Evolutionary conservation across 64 coral and sea anemone species (phyloP), one percentile per base, ranked within the genome.

Genomic region (Pocillopora damicornis): DNA sequence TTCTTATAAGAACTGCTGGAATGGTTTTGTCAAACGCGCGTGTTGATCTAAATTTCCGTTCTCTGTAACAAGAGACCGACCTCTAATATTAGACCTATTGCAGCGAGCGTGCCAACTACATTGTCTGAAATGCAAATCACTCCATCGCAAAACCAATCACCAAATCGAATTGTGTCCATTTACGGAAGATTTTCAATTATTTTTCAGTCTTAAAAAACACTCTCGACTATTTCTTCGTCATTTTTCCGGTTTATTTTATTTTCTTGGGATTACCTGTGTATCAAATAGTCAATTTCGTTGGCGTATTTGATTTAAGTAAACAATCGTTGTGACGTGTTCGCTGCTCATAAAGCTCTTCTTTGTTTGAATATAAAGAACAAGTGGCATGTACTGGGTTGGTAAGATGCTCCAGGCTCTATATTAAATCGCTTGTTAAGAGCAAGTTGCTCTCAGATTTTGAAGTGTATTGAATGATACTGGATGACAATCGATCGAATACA

Each of bases 281-380:
- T 15, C 10, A 26, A 58, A 45, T 13, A 38, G 37, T 62, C 25
- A 2, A 45, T 42, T 71, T 72, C 22, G 37, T 62, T 1, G 62
- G 14, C 61, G 30, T 13, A 63, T 9, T 13, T 63, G 12, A 15
- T 82, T 82, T 67, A 34, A 10, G 5, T 20, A 10, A 63, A 63
- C 64, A 60, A 82, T 66, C 17, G 59, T 4, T 20, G 0, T 82
- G 81, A 71, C 81, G 81, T 84, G 18, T 23, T n/a, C 22, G 56
- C 11, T 58, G n/a, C 67, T 63, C 38, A 18, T 84, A 18, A 22
- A 8, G n/a, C 23, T 11, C 13, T 71, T 37, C 26, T 84, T 84
- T 84, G 81, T 84, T 84, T 71, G 64, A 80, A 63, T 15, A 26
- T n/a, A 22, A 22, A 26, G 3, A 37, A 15, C 79, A 81, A 81